Evolutionary conservation across 2,888 invertebrate genomes (phyloP), one percentile per base, ranked within the genome.

Genomic region (Cosmia pyralina): DNA sequence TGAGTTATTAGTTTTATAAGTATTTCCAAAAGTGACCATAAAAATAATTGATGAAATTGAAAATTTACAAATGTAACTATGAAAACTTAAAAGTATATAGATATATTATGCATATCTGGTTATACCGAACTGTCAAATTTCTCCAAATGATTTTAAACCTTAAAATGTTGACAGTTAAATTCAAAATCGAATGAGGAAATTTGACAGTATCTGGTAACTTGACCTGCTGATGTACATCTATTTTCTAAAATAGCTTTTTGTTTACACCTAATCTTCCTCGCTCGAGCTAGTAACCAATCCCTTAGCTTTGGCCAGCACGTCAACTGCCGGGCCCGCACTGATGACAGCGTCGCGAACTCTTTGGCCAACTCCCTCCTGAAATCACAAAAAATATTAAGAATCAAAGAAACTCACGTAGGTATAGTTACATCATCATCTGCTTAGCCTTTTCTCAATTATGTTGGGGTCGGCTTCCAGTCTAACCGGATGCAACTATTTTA

Each of bases 311-410:
- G 78, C 46, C 7, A 89, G 77, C 1, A 88, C 87, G 50, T 90
- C 88, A 0, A 89, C 72, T 0, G 89, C 89, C 15, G 89, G 89
- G 0, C 83, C 88, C 4, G 89, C 89, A 38, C 86, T 89, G 68
- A 89, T 88, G 46, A 89, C 82, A 0, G 89, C 88, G 28, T 91
- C 89, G 1, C 90, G 83, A 0, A 90, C 78, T n/a, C 88, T 84
- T 73, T 90, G 90, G 0, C 91, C 91, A 6, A 87, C 85, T 2
- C 87, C 87, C 64, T 91, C 91, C 91, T 91, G 79, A 1, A 84
- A 85, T 19, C 34, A 52, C 0, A 69, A 41, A 44, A 17, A 19
- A 28, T 64, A 48, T 19, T 63, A 0, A 63, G 15, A 48, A 48
- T 34, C 19, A 19, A 62, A 63, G 5, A 0, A 48, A 34, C 13